Conservation (phyloP, 2,888 invertebrate species). For the Eilema depressum region DNA sequence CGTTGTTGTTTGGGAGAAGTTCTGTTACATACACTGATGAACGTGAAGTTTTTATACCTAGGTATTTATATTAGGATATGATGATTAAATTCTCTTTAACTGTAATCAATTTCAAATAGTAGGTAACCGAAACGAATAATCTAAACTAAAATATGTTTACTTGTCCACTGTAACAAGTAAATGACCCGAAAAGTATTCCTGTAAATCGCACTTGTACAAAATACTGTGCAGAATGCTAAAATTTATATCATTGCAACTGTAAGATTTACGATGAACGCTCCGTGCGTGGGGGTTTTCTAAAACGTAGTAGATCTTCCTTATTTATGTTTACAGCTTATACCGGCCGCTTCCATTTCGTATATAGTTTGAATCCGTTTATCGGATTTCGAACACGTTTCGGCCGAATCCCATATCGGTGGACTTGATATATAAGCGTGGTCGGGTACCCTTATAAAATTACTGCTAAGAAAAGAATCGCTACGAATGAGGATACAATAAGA, state of each 20-base stretch:
- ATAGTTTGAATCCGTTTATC: constrained; percentile 85
- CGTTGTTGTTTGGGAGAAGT: no score
- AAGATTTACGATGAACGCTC: constrained; percentile 76
- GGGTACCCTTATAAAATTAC: constrained; percentile 74
- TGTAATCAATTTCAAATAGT: no score
- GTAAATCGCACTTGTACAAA: constrained; percentile 43
- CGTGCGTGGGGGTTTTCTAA: constrained; percentile 84
- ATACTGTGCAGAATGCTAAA: constrained; percentile 61
- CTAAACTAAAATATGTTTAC: not conserved
- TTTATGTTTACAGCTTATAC: constrained; percentile 85
- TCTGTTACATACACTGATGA: no score
- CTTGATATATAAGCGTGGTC: constrained; percentile 77
- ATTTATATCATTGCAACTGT: constrained; percentile 77
- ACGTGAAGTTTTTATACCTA: no score
- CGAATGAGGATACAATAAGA: constrained; percentile 65
- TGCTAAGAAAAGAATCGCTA: constrained; percentile 62
- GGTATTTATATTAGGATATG: no score
- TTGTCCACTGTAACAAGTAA: constrained; percentile 18
- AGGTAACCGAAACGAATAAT: no score
- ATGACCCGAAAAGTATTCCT: constrained; percentile 49
- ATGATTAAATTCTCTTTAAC: no score
- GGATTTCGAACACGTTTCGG: constrained; percentile 83
- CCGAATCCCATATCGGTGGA: constrained; percentile 74
- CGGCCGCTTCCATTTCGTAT: constrained; percentile 77
- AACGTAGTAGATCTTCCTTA: constrained; percentile 83